Base-by-base conservation (phyloP, 2,888 invertebrate genomes). In the Drosophila colorata region DNA sequence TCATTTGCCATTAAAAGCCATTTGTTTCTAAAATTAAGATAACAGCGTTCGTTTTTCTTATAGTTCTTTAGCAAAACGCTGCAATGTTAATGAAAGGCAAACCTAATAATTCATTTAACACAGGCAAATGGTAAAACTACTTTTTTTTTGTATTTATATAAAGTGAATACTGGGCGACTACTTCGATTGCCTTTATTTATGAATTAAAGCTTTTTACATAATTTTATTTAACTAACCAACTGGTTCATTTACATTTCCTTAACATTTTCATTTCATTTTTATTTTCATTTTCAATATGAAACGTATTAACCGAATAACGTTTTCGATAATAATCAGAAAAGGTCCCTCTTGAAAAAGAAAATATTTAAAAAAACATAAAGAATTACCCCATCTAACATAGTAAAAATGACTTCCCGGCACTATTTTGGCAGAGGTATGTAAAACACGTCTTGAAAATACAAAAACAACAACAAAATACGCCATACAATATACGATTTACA, bases 341-440 rank as follows among this genome's bases (percentile, higher is more conserved):
- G 47, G n/a, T n/a, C 28, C 25, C 18, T 9, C 35, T 13, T 4
- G 1, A 13, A n/a, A 20, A 44, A 40, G 46, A 28, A 49, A 25
- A 47, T 13, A 13, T 35, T 23, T 47, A 28, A 53, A 8, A 57
- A 48, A 53, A 49, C 47, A 38, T 47, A 61, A 64, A 55, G 73
- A 66, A 68, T 64, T 69, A 73, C 48, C 69, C 74, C 69, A 74
- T 76, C 73, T 88, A 87, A 86, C 87, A 90, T 80, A 83, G 74
- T 74, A 82, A 80, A 88, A 90, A 92, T 92, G 92, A 92, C 92
- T 92, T 92, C 92, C 91, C 92, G 91, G 90, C 92, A 91, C 87
- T 89, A 89, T 91, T 92, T 92, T 92, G 92, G 92, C 91, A 92
- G 90, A 92, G 92, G 92, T 92, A 92, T 88, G 91, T 91, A 91